Evolutionary conservation across 2,797 vertebrate species (phyloP), one percentile per base, ranked within the genome.

Genomic region (Petrocephalus schoutedeni): DNA sequence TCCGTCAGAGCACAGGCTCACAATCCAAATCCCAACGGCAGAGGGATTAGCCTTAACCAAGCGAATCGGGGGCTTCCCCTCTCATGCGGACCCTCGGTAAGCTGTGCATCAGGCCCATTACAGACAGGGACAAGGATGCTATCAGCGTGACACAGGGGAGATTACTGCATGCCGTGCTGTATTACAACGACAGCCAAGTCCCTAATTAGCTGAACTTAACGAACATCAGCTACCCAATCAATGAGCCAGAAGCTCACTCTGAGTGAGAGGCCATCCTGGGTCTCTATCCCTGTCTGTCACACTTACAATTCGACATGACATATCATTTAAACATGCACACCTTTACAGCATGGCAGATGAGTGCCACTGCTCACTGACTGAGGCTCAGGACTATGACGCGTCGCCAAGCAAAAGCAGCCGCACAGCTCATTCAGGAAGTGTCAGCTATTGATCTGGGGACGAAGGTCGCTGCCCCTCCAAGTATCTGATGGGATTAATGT

Each of bases 21-120:
- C 89, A 77, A 84, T 23, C 36, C 85, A 49, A 82, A 85, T 93
- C 90, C 56, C 88, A 83, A 87, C 91, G 92, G 87, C 90, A 89
- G 88, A 89, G 89, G 92, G 92, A 93, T 91, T 91, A 90, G 71
- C 86, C 89, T 57, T 41, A 87, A 87, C 90, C 91, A 92, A 94
- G 93, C 90, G 56, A 93, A 93, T 91, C 87, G 90, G 56, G 88
- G 89, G 32, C 53, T 88, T 86, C 28, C 36, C 54, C 71, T 88
- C 87, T 88, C 59, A 85, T 54, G 54, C 19, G 87, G 89, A 92
- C 90, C 91, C 88, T 91, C 90, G 89, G 89, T 61, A 82, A 64
- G 90, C 58, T n/a, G 7, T 19, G 61, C 87, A 86, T 90, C 87
- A 86, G 53, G 88, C 53, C 64, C 51, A 77, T 88, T 86, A 77